phyloP scores from a whole-genome alignment of 35 echinoderm and acorn worm genomes.

The Stichopus chloronotus region DNA sequence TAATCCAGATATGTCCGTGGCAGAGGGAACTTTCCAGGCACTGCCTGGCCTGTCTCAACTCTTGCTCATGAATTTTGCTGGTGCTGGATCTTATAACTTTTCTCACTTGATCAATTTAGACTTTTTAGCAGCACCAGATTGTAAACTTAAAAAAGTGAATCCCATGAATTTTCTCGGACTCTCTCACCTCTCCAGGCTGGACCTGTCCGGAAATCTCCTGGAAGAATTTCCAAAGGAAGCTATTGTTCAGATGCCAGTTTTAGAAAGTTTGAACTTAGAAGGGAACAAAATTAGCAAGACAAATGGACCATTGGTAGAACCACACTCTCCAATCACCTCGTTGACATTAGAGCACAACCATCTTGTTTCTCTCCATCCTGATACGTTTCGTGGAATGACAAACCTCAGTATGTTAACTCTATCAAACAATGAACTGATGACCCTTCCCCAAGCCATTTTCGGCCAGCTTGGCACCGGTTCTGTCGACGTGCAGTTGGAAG shows the following conservation, averaged over 20 bases:
- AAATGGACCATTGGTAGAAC: neutral
- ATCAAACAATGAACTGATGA: neutral
- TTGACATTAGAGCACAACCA: slow-evolving; percentile 6
- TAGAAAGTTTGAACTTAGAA: neutral
- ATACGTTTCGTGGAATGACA: neutral
- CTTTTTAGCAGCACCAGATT: neutral
- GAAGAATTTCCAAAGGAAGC: neutral
- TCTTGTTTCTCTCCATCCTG: neutral
- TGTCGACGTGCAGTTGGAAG: neutral
- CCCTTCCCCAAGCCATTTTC: neutral
- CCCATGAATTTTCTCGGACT: neutral
- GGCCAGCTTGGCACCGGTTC: neutral
- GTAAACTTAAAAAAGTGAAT: neutral
- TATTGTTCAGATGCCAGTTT: neutral
- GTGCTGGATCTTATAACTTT: neutral
- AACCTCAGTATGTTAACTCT: neutral
- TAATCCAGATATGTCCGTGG: neutral
- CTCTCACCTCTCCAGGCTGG: neutral
- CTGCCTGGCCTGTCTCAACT: neutral
- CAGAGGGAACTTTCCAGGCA: neutral
- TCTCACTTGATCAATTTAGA: neutral
- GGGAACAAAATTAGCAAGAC: neutral
- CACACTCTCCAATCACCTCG: neutral
- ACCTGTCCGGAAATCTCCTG: neutral
- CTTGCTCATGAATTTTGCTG: neutral